phyloP scores from a whole-genome alignment of 1,140 invertebrate species.

The Drosophila santomea region DNA sequence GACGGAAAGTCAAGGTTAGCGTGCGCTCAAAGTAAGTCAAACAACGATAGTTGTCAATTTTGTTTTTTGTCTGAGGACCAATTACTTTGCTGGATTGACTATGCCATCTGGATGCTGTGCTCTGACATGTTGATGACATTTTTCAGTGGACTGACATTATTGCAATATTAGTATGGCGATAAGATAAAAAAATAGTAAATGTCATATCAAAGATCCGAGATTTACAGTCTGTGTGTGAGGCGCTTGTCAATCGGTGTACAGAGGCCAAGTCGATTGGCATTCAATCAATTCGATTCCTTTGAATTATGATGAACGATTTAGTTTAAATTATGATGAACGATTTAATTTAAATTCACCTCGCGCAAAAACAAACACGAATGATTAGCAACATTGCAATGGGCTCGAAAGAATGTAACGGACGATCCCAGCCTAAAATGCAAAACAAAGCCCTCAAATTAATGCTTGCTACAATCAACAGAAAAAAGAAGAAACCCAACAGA shows the following conservation, averaged over 20 bases:
- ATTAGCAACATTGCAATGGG: constrained; percentile 20
- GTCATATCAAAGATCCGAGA: constrained; percentile 7
- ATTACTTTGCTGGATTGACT: too few relatives aligned
- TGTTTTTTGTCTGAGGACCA: too few relatives aligned
- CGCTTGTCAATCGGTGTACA: constrained; percentile 13
- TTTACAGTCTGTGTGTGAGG: constrained; percentile 9
- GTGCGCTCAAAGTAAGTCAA: constrained; percentile 12
- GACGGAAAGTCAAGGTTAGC: constrained; percentile 66
- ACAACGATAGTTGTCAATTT: constrained; percentile 1
- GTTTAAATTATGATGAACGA: constrained; percentile 27
- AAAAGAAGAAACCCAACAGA: constrained; percentile 13
- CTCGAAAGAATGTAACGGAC: neutral
- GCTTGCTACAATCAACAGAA: neutral
- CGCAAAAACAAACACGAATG: constrained; percentile 1
- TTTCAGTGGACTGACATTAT: constrained; percentile 67
- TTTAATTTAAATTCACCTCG: constrained; percentile 17
- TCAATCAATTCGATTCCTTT: constrained; percentile 5
- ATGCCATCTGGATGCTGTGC: too few relatives aligned
- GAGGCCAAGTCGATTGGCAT: constrained; percentile 10
- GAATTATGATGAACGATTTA: constrained; percentile 26
- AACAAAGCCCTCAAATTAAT: constrained; percentile 14
- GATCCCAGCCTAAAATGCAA: neutral
- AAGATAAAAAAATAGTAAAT: constrained; percentile 10
- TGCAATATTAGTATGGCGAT: constrained; percentile 54
- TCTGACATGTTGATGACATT: constrained; percentile 70